Evolutionary conservation across 2,113 vertebrate species (phyloP).

Genomic region (Empidonax alnorum): DNA sequence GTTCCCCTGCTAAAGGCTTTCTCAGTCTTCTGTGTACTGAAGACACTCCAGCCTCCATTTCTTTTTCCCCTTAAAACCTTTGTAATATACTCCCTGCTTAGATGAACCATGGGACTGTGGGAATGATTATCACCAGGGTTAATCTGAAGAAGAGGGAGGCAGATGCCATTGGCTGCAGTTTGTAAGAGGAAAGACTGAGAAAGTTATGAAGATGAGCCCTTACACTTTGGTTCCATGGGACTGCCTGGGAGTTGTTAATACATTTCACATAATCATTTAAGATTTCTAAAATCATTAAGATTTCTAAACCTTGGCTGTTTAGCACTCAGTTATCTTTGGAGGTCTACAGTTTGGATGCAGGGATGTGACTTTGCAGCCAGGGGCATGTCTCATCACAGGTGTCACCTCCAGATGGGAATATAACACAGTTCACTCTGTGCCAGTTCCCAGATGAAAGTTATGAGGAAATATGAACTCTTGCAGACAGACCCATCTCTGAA

Average conservation of each 20-base stretch:
- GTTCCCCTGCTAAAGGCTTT: neutral
- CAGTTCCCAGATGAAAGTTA: neutral
- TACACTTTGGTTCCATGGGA: neutral
- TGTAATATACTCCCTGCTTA: neutral
- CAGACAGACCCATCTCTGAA: neutral
- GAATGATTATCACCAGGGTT: neutral
- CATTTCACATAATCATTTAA: neutral
- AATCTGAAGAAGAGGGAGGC: neutral
- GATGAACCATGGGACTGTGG: neutral
- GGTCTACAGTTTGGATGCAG: neutral
- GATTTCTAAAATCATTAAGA: neutral
- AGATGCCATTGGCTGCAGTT: neutral
- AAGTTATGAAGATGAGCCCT: neutral
- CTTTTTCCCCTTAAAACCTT: neutral
- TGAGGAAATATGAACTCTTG: neutral
- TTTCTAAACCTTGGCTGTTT: neutral
- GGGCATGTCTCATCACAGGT: neutral
- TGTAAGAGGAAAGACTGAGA: neutral
- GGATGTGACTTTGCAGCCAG: neutral
- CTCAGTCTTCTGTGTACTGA: neutral
- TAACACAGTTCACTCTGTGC: neutral
- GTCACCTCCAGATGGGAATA: neutral
- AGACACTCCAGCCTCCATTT: neutral
- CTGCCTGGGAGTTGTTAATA: neutral
- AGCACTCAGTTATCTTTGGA: neutral